Conservation (phyloP, 2,888 invertebrate genomes). For the Bhutanitis thaidina region DNA sequence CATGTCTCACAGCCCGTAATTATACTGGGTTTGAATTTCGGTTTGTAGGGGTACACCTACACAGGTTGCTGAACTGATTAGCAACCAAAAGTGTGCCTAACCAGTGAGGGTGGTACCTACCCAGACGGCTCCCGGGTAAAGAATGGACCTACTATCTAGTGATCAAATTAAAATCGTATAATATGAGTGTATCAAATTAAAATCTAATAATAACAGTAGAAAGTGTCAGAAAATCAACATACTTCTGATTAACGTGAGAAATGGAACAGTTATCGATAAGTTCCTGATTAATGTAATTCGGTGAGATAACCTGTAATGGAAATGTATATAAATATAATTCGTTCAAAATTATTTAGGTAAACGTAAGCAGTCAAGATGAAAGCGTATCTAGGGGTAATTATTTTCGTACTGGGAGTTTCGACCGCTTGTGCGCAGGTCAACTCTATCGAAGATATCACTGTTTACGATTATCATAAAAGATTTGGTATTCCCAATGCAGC, state of each 20-base stretch:
- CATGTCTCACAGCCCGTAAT: no score
- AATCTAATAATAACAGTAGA: no score
- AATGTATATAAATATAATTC: not conserved
- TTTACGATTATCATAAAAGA: conserved; percentile 41
- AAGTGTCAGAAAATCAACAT: not conserved
- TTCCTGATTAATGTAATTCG: no score
- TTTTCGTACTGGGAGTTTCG: conserved; percentile 34
- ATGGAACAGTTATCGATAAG: not conserved
- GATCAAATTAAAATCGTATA: no score
- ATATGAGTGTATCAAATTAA: no score
- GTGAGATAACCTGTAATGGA: not conserved
- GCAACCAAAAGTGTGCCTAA: no score
- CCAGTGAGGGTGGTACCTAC: no score
- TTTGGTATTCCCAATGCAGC: conserved; percentile 45
- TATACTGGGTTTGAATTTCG: no score
- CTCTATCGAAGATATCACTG: conserved; percentile 27
- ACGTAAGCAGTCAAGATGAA: conserved; percentile 24
- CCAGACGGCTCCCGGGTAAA: no score
- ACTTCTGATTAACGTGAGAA: not conserved
- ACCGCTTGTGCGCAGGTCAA: conserved; percentile 28
- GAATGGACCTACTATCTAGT: no score
- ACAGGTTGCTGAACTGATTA: no score
- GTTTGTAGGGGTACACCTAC: no score
- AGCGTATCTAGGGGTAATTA: conserved; percentile 18
- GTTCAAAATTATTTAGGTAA: not conserved